Conservation (phyloP, 2,113 vertebrate species). For the Galemys pyrenaicus region DNA sequence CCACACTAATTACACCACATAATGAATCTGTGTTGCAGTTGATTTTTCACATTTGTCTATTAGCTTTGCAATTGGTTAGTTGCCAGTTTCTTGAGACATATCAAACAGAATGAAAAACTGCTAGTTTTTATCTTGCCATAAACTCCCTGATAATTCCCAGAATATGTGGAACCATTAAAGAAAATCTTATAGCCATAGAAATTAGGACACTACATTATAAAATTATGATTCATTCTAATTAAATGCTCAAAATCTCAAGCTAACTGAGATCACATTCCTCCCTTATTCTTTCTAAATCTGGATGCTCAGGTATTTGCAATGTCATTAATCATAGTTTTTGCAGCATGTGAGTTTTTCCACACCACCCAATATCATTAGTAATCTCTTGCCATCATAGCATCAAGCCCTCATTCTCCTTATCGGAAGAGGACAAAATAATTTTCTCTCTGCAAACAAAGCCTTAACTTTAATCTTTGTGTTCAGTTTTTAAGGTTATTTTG, state of each 20-base stretch:
- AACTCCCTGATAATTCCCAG: background rate
- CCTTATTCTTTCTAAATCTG: background rate
- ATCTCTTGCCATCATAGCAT: background rate
- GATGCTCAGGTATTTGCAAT: background rate
- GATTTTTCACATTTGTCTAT: conserved; percentile 71
- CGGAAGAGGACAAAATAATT: background rate
- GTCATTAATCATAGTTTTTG: background rate
- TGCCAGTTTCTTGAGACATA: conserved; percentile 61
- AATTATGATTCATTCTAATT: background rate
- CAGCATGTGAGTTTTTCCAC: background rate
- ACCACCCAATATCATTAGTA: background rate
- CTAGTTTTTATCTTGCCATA: background rate
- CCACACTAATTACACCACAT: conserved; percentile 39
- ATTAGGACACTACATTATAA: background rate
- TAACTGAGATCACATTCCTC: background rate
- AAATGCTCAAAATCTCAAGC: background rate
- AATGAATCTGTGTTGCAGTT: conserved; percentile 18
- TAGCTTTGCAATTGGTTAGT: conserved; percentile 45
- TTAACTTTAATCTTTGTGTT: background rate
- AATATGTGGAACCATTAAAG: background rate
- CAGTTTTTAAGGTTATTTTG: background rate
- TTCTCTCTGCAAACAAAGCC: conserved; percentile 9
- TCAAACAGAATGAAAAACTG: background rate
- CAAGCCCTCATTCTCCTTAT: background rate
- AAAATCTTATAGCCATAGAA: conserved; percentile 15